phyloP scores from a whole-genome alignment of 1,140 invertebrate species.

The Temnothorax nylanderi region DNA sequence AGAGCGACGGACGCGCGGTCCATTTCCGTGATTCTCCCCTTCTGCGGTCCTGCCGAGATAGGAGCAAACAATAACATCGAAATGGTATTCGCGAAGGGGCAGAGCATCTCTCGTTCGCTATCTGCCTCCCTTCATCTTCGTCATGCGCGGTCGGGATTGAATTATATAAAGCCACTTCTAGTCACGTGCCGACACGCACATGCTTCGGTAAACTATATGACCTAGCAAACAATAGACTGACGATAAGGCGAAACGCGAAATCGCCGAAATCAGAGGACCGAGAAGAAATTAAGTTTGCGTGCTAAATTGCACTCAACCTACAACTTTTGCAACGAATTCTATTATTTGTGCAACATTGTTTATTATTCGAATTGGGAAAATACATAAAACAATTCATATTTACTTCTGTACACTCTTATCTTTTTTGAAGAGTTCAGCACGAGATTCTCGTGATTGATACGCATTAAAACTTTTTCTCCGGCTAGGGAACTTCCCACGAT shows the following conservation, averaged over 20 bases:
- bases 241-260: slow-evolving; percentile 59
- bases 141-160: slow-evolving; percentile 64
- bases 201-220: slow-evolving; percentile 65
- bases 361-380: neutral
- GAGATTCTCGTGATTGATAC: neutral
- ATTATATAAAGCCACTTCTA: slow-evolving; percentile 71
- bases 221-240: slow-evolving; percentile 69
- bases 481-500: slow-evolving; percentile 66
- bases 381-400: no score
- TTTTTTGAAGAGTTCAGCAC: neutral
- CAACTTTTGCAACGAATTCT: neutral
- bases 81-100: slow-evolving; percentile 58
- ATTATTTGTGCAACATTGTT: neutral
- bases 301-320: neutral
- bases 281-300: slow-evolving; percentile 25
- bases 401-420: neutral
- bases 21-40: slow-evolving; percentile 61
- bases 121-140: slow-evolving; percentile 49
- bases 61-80: slow-evolving; percentile 58
- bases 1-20: slow-evolving; percentile 40
- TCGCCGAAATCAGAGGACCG: slow-evolving; percentile 33
- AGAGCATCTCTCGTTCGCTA: slow-evolving; percentile 8
- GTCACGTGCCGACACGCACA: slow-evolving; percentile 72
- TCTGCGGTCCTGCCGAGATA: slow-evolving; percentile 52
- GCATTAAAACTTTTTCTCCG: neutral